Conservation (phyloP, 2,797 vertebrate species). For the Bradypodion ventrale region DNA sequence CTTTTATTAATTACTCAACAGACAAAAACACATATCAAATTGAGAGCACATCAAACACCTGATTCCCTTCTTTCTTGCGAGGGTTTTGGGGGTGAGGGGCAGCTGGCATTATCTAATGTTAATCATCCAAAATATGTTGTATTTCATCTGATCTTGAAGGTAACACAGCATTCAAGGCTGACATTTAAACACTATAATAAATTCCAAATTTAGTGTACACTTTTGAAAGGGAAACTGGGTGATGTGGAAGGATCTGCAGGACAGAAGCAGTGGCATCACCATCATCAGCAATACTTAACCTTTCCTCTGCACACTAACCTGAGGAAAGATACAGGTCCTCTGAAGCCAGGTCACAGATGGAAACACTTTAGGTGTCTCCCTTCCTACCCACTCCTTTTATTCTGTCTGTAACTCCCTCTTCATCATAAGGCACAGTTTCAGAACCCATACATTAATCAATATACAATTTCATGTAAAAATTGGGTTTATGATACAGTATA, state of each 20-base stretch:
- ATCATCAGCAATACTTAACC: background rate
- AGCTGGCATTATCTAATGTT: background rate
- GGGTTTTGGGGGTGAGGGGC: too few species aligned
- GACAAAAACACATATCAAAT: background rate
- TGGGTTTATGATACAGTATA: too few species aligned
- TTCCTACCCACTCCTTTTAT: background rate
- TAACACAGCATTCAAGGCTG: background rate
- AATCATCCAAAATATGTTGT: background rate
- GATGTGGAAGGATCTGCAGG: background rate
- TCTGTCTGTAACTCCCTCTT: too few species aligned
- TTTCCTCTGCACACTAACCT: background rate
- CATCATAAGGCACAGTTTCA: background rate
- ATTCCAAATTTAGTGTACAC: background rate
- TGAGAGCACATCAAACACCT: background rate
- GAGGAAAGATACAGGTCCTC: background rate
- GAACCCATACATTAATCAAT: background rate
- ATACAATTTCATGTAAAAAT: background rate
- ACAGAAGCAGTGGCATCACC: background rate
- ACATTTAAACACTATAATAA: background rate
- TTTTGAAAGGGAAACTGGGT: background rate
- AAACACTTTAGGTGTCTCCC: background rate
- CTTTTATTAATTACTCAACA: background rate
- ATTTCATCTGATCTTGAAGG: background rate
- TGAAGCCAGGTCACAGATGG: background rate
- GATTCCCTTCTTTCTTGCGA: background rate